phyloP scores from a whole-genome alignment of 2,113 vertebrate genomes.

The Candoia aspera region DNA sequence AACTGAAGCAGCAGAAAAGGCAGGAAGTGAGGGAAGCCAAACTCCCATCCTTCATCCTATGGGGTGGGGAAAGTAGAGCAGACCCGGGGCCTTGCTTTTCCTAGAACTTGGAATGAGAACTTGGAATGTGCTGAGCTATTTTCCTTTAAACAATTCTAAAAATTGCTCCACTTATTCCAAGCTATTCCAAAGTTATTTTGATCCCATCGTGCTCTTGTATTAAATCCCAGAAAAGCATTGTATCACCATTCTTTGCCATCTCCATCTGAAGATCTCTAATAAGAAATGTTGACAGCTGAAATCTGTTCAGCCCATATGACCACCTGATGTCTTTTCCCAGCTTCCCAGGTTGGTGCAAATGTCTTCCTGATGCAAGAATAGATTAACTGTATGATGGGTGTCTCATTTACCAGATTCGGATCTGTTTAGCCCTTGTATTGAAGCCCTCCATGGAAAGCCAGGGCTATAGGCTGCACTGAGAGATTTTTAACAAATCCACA shows the following conservation, averaged over 20 bases:
- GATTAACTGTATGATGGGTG: neutral
- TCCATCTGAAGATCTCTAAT: neutral
- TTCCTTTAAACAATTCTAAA: neutral
- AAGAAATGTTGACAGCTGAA: neutral
- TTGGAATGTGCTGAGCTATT: neutral
- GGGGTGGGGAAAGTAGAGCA: neutral
- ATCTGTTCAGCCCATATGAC: neutral
- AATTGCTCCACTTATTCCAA: neutral
- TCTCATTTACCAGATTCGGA: neutral
- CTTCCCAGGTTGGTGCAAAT: neutral
- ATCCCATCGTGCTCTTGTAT: neutral
- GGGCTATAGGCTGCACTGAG: neutral
- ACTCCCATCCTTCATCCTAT: neutral
- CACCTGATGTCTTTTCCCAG: neutral
- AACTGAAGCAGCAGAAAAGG: neutral
- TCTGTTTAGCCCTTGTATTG: neutral
- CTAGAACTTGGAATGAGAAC: neutral
- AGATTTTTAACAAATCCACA: neutral
- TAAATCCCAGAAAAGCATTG: neutral
- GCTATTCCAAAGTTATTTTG: neutral
- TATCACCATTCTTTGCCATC: neutral
- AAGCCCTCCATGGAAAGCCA: neutral
- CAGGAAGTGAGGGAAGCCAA: neutral
- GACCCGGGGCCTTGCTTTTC: too few relatives aligned
- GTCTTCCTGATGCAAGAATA: neutral